Evolutionary conservation across 2,888 invertebrate genomes (phyloP).

Genomic region (Nomada hirtipes): DNA sequence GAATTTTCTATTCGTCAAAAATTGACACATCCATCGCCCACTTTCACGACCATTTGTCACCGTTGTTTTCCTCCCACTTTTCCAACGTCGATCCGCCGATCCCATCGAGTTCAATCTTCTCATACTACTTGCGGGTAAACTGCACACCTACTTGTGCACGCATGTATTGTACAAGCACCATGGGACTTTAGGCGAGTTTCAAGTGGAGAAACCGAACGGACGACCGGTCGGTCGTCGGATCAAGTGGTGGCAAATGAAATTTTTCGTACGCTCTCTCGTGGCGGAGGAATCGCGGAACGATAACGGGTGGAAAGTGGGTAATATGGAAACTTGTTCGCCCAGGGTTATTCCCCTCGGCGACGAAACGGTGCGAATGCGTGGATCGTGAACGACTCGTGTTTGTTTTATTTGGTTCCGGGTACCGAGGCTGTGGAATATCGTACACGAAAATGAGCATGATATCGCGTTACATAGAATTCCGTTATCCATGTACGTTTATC

Average conservation of each 20-base stretch:
- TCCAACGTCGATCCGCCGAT: too few relatives aligned
- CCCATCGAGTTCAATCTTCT: too few relatives aligned
- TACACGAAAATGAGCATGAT: background rate
- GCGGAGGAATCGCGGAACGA: background rate
- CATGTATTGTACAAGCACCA: background rate
- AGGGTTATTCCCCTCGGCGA: background rate
- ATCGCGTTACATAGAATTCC: conserved; percentile 32
- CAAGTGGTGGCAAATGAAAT: conserved; percentile 6
- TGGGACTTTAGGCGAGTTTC: background rate
- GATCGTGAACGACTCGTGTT: background rate
- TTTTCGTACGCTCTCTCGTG: background rate
- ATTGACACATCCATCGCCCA: too few relatives aligned
- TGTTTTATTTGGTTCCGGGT: conserved; percentile 7
- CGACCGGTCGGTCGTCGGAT: background rate
- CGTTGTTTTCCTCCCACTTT: too few relatives aligned
- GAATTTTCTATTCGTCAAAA: too few relatives aligned
- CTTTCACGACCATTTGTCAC: too few relatives aligned
- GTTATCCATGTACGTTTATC: conserved; percentile 24
- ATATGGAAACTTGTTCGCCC: conserved; percentile 23
- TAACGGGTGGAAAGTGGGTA: conserved; percentile 19
- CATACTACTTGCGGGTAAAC: too few relatives aligned
- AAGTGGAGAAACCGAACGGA: background rate
- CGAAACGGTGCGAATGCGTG: background rate
- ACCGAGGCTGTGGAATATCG: background rate
- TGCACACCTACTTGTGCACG: background rate